These are phyloP conservation scores for Zygothrica quintamaculata DNA, from an alignment of 2,888 invertebrate species.

Conservation along the genomic window DNA sequence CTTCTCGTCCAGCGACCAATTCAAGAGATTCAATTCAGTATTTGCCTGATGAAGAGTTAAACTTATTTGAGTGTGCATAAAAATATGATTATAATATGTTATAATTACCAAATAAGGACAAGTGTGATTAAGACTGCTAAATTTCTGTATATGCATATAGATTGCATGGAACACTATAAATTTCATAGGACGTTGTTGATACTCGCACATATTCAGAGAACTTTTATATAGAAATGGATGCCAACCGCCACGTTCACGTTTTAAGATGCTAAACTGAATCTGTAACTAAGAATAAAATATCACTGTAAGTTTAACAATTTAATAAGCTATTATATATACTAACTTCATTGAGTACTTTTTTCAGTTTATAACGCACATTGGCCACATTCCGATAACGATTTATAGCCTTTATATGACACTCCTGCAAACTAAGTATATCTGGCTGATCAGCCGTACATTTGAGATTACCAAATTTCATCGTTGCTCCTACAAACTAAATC, in stretches of 20 bases:
- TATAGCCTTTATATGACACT: not conserved
- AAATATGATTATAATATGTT: not conserved
- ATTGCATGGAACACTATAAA: not conserved
- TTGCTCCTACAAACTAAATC: conserved; percentile 1
- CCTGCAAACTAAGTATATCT: not conserved
- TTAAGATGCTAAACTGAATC: not conserved
- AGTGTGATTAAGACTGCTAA: conserved; percentile 1
- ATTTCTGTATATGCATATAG: not conserved
- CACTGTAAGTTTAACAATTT: not conserved
- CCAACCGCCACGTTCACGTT: not conserved
- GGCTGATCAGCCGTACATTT: not conserved
- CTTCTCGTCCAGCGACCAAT: not conserved
- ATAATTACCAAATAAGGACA: conserved; percentile 1
- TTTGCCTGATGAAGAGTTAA: not conserved
- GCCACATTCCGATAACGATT: not conserved
- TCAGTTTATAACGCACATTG: not conserved
- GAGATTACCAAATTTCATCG: not conserved
- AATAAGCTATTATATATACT: too few species aligned
- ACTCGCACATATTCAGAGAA: not conserved
- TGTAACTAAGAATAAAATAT: not conserved
- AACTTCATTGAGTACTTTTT: too few species aligned
- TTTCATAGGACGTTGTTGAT: not conserved
- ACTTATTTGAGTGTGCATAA: too few species aligned
- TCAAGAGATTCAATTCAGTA: not conserved
- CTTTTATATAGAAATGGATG: not conserved